Percentiles rank a stretch among this genome's conserved stretches.
Conservation (phyloP, 2,797 vertebrate genomes). For the Melanotaenia maccullochi region DNA sequence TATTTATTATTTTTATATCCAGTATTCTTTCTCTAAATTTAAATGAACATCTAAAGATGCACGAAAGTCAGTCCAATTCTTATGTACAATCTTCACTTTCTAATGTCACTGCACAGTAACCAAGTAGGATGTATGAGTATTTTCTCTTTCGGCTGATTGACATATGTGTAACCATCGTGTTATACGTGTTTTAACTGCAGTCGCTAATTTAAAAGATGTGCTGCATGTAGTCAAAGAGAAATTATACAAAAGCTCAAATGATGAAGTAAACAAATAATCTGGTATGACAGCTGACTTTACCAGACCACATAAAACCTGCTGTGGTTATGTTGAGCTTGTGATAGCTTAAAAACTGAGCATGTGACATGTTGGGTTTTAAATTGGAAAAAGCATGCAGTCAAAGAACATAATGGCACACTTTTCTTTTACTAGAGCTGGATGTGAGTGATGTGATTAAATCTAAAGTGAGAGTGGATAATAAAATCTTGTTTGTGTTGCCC, state of each 20-base stretch:
- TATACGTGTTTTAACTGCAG: neutral
- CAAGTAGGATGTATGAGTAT: neutral
- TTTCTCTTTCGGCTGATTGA: neutral
- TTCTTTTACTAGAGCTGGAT: slow-evolving; percentile 3
- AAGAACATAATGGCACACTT: neutral
- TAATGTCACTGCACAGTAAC: neutral
- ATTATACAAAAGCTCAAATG: slow-evolving; percentile 22
- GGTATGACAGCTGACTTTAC: neutral
- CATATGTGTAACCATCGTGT: neutral
- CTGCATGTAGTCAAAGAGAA: slow-evolving; percentile 15
- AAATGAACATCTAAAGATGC: neutral
- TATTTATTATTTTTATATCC: neutral
- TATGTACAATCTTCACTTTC: neutral
- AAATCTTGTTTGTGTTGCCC: neutral
- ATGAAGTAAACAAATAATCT: slow-evolving; percentile 4
- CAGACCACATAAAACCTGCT: neutral
- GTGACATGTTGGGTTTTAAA: neutral
- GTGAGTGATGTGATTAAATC: slow-evolving; percentile 7
- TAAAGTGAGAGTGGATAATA: neutral
- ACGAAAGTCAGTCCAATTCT: neutral
- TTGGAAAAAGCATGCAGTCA: neutral
- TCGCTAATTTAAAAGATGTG: slow-evolving; percentile 14
- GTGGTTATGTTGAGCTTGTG: neutral
- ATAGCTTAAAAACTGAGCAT: neutral
- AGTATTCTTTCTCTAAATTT: no score